A percentile compares a stretch with the other conserved stretches of the same genome.
phyloP scores from a whole-genome alignment of 1,140 invertebrate genomes.

The Musca vetustissima region DNA sequence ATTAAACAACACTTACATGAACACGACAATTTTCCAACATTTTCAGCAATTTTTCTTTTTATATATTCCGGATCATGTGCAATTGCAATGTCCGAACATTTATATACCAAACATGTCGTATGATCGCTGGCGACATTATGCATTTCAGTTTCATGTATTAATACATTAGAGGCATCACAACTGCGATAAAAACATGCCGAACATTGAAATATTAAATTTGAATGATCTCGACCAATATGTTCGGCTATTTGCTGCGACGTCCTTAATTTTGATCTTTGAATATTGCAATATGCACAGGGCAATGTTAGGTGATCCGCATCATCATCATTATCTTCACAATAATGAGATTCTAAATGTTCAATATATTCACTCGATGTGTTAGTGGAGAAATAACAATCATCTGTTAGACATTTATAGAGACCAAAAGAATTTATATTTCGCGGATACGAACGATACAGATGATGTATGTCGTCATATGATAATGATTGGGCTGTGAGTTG shows the following conservation, averaged over 20 bases:
- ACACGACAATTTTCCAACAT: too few relatives aligned
- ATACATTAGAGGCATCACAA: constrained; percentile 6
- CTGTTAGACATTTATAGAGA: constrained; percentile 22
- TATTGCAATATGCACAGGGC: constrained; percentile 17
- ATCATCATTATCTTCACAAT: too few relatives aligned
- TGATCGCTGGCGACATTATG: background rate
- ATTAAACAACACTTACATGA: too few relatives aligned
- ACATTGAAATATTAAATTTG: constrained; percentile 13
- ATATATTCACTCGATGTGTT: background rate
- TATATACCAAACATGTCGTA: background rate
- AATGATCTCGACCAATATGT: constrained; percentile 9
- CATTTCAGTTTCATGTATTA: background rate
- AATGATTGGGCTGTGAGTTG: too few relatives aligned
- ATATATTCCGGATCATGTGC: too few relatives aligned
- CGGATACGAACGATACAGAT: constrained; percentile 13
- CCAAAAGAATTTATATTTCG: constrained; percentile 15
- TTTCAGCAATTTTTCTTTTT: too few relatives aligned
- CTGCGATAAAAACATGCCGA: constrained; percentile 27
- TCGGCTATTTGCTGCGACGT: background rate
- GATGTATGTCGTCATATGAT: too few relatives aligned
- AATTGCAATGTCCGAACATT: background rate
- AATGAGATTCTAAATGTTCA: constrained; percentile 15
- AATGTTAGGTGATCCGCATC: background rate
- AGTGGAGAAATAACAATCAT: constrained; percentile 24
- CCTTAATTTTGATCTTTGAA: background rate